Base-by-base conservation (phyloP, 2,113 vertebrate species). In the Cephalophus harveyi region DNA sequence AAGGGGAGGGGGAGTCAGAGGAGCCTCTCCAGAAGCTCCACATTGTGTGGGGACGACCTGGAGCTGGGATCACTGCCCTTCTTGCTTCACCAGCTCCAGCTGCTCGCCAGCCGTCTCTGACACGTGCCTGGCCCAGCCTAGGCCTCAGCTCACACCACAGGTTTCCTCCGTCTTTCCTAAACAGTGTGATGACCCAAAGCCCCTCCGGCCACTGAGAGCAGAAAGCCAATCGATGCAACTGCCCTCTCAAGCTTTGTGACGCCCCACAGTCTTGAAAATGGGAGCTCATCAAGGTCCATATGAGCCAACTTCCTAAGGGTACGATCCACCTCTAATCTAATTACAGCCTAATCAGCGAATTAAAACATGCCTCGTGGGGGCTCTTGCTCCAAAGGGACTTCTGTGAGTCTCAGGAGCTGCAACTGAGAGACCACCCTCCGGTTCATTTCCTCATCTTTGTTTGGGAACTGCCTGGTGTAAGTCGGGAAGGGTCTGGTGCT, bases 11-110 rank as follows among this genome's bases (percentile, higher is more conserved):
- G 60, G 52, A 71, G 59, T 82, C 76, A 43, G 95, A 60, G 4
- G 71, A 59, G 46, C 50, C 40, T 96, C 89, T 93, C 71, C 60
- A 71, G 64, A 93, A 91, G 90, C 76, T 64, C 67, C 78, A 33
- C 90, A 94, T 96, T 97, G 88, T 96, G 83, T 87, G 46, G 79
- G 71, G 90, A 79, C 1, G 54, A 98, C 98, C 95, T 98, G 97
- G 98, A 99, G 97, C 98, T 97, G 98, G 97, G 98, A 98, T 99
- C 99, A 98, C 97, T 95, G 97, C 98, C 62, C 97, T 98, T 98
- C 87, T 97, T 98, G 98, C 97, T 98, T 99, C 98, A 99, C 97
- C 98, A 97, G 60, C 91, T 96, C 98, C 98, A 98, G 98, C 98
- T 98, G 97, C 97, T 84, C 4, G 3, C 4, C 12, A 89, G 27